Conservation (phyloP, 2,888 invertebrate species). For the Lapara coniferarum region DNA sequence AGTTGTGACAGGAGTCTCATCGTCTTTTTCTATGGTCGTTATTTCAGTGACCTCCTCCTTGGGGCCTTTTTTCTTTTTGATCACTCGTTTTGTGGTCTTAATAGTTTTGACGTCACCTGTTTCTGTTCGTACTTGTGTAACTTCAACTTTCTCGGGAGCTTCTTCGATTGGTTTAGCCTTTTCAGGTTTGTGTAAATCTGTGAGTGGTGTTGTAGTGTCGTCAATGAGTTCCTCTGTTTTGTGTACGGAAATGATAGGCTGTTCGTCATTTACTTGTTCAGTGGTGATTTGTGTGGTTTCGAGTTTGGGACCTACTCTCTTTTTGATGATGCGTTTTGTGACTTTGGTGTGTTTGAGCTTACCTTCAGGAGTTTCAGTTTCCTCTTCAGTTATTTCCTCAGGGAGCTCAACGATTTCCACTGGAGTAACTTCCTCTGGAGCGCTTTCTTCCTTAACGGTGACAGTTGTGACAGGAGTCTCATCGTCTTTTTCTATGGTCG, state of each 20-base stretch:
- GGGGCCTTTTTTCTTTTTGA: constrained; percentile 45
- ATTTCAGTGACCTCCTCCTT: constrained; percentile 44
- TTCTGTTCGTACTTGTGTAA: neutral
- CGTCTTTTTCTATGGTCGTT: constrained; percentile 43
- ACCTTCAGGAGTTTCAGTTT: neutral
- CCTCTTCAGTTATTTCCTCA: neutral
- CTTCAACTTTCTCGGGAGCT: neutral
- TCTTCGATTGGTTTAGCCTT: neutral
- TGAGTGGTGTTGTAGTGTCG: neutral
- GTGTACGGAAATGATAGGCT: constrained; percentile 5
- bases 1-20: constrained; percentile 43
- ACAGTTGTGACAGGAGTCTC: neutral
- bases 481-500: neutral
- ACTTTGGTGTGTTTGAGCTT: neutral
- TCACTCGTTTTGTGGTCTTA: neutral
- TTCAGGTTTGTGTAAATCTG: neutral
- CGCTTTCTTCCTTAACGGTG: neutral
- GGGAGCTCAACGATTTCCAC: neutral
- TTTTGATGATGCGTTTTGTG: constrained; percentile 2
- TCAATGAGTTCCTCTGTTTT: neutral
- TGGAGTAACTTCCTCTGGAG: neutral
- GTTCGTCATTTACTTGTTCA: neutral
- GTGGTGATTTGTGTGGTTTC: constrained; percentile 1
- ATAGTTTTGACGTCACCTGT: neutral
- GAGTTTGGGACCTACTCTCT: neutral